These are phyloP conservation scores for Spinus pinus DNA, from an alignment of 2,797 vertebrate genomes.

Conservation along the genomic window DNA sequence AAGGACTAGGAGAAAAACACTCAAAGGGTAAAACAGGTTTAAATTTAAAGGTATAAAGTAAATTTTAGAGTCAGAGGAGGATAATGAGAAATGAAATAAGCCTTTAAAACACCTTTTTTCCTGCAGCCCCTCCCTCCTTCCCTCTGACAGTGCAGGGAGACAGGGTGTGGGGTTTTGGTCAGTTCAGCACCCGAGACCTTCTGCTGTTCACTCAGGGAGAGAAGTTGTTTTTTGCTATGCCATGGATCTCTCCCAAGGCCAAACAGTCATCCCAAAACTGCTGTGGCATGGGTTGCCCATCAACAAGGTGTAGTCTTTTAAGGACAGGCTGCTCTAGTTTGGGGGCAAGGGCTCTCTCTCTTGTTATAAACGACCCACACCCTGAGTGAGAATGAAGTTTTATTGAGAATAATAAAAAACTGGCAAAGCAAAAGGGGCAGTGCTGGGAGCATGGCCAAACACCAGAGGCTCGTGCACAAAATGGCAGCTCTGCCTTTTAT, in stretches of 20 bases:
- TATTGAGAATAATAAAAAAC: not conserved
- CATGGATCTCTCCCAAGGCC: not conserved
- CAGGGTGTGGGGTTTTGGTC: not conserved
- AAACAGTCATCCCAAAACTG: not conserved
- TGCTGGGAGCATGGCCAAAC: accelerated
- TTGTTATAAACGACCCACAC: accelerated
- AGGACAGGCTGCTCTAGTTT: not conserved
- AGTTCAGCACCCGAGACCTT: not conserved
- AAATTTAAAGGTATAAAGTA: not conserved
- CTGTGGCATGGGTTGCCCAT: accelerated
- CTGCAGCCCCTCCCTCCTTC: not conserved
- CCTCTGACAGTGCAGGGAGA: accelerated
- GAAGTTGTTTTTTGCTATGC: not conserved
- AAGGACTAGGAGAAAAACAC: not conserved
- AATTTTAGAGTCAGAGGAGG: not conserved
- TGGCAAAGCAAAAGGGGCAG: not conserved
- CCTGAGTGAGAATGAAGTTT: not conserved
- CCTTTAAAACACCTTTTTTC: not conserved
- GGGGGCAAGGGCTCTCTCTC: not conserved
- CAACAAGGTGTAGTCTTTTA: not conserved
- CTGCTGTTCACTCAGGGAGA: not conserved
- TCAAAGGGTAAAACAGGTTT: not conserved
- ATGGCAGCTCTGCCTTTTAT: too few relatives aligned
- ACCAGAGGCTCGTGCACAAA: not conserved
- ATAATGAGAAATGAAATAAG: not conserved